These are phyloP conservation scores for Norana najaformis DNA, from an alignment of 2,888 invertebrate species.

Conservation along the genomic window DNA sequence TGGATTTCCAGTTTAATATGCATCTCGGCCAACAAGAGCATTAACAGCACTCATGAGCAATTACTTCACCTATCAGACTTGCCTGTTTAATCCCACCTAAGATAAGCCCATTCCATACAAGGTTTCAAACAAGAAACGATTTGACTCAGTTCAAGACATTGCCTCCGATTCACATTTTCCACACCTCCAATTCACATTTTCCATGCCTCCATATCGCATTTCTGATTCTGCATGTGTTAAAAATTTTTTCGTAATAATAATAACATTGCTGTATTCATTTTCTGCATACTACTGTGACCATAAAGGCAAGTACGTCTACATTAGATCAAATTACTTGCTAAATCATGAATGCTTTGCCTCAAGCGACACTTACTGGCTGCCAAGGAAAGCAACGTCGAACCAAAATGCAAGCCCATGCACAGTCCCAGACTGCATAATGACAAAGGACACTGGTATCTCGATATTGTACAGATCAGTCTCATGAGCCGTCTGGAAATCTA, in stretches of 20 bases:
- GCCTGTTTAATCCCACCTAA: background rate
- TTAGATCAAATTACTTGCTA: background rate
- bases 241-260: background rate
- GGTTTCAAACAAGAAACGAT: too few species aligned
- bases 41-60: background rate
- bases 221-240: too few species aligned
- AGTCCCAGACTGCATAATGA: slow-evolving; percentile 86
- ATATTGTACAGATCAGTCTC: slow-evolving; percentile 93
- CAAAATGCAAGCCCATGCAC: slow-evolving; percentile 97
- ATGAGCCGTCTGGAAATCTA: slow-evolving; percentile 87
- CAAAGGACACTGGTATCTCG: slow-evolving; percentile 91
- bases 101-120: background rate
- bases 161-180: background rate
- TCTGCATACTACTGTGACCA: background rate
- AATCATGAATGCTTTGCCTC: background rate
- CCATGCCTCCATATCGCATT: too few species aligned
- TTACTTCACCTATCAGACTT: background rate
- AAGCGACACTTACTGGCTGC: slow-evolving; percentile 64
- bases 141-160: background rate
- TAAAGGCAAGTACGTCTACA: background rate
- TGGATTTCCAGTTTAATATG: background rate
- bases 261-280: background rate
- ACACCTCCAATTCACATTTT: too few species aligned
- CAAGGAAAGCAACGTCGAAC: slow-evolving; percentile 97
- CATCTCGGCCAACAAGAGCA: background rate